Evolutionary conservation across 1,140 invertebrate species (phyloP), one percentile per base, ranked within the genome.

Genomic region (Archivesica marissinica): DNA sequence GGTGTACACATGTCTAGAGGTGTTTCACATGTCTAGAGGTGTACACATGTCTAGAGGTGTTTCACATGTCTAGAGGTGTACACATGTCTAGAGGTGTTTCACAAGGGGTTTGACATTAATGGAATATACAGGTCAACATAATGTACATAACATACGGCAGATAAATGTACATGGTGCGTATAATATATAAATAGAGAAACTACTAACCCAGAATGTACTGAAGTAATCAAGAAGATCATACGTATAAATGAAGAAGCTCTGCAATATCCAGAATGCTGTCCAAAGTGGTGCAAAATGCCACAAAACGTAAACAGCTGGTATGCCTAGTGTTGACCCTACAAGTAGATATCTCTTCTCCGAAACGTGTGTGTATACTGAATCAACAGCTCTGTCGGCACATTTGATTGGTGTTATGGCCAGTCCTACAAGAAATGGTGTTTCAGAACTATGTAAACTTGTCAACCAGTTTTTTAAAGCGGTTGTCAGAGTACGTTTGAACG

Each of bases 401-500:
- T 96, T 95, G 6, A 98, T 86, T 23, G 98, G 98, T 68, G 97
- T 94, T 44, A 96, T 92, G 28, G 96, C 92, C n/a, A 97, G 86
- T 15, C 97, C 97, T 39, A 98, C 92, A 20, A 94, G 89, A 28
- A 96, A 92, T 11, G 95, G 95, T 6, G 94, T 95, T 13, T 94
- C 91, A 15, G 92, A 92, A n/a, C 88, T 82, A 52, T 94, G 89
- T n/a, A 96, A 78, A 50, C 92, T 88, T 41, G 91, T 87, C 17
- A 96, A 86, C 97, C 97, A 98, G 83, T 94, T 95, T 82, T 96
- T 95, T 61, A 97, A 95, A 87, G 95, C 95, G 28, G 95, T 95
- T 7, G 96, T 96, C 17, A 98, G 91, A 39, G 95, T 96, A 77
- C 96, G 95, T 91, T 99, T 99, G 88, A 98, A 96, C 0, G 98